phyloP scores from a whole-genome alignment of 1,140 invertebrate genomes.

The Rhizoglyphus robini region DNA sequence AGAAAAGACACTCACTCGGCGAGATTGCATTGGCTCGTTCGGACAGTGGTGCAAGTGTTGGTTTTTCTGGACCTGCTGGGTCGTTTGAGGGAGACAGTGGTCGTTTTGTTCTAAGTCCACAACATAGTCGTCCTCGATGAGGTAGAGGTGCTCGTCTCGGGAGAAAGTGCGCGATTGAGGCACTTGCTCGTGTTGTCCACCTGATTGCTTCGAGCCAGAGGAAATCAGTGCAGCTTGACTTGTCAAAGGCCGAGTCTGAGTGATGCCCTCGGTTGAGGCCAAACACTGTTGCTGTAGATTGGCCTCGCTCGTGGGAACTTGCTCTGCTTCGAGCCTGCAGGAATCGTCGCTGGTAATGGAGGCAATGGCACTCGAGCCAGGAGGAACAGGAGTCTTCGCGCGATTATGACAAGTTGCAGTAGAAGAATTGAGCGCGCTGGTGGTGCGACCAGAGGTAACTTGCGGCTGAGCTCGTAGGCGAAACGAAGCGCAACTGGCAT shows the following conservation, averaged over 20 bases:
- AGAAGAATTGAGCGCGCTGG: background rate
- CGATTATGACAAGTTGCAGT: background rate
- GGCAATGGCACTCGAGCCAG: no score
- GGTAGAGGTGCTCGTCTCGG: no score
- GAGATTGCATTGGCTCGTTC: no score
- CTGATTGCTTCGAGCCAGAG: background rate
- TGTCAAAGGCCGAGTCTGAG: background rate
- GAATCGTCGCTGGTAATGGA: background rate
- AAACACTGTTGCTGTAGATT: background rate
- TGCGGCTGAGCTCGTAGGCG: background rate
- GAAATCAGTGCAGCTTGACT: background rate
- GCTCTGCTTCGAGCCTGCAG: background rate
- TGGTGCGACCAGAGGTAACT: background rate
- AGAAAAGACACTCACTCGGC: background rate
- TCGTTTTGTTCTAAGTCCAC: background rate
- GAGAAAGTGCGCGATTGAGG: background rate
- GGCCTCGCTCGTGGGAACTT: background rate
- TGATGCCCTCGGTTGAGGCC: background rate
- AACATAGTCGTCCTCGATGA: background rate
- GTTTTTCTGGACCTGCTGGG: background rate
- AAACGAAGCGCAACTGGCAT: background rate
- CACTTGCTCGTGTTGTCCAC: background rate
- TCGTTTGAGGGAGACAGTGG: background rate
- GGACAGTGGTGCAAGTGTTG: background rate
- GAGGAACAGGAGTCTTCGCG: background rate